Base-by-base conservation (phyloP, 2,888 invertebrate genomes). In the Belgica antarctica region DNA sequence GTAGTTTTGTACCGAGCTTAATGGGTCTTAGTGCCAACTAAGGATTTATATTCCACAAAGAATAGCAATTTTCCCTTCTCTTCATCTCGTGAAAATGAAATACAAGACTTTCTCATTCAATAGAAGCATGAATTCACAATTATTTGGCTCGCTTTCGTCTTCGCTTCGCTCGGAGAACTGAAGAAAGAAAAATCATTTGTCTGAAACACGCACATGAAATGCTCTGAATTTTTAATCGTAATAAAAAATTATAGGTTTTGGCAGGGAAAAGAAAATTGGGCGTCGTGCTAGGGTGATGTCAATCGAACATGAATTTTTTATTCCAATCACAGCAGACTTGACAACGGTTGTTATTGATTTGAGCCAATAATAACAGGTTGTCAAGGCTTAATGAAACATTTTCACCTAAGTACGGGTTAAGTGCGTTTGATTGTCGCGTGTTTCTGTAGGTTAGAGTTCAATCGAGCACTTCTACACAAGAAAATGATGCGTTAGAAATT, bases 191-290 rank as follows among this genome's bases (percentile, higher is more conserved):
- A 31, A 31, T 62, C 62, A 62, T 62, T 62, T 62, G 62, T 62
- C 34, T 62, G 62, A 17, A 19, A 28, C 36, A 62, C 62, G 62
- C 62, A 62, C 34, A 31, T 62, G 36, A 62, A 62, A 62, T 34
- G 62, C 12, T 19, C 28, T 62, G 62, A 62, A 62, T 62, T 62
- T 62, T 62, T 62, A 61, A 61, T 61, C 61, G 61, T 17, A 62
- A 24, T 12, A 63, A 19, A 63, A 63, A 24, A 41, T 52, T 52
- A 52, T 52, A 52, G 52, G 52, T 52, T 52, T 52, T 31, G 7
- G 34, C 12, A 12, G 34, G 34, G 5, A n/a, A n/a, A n/a, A n/a
- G n/a, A n/a, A n/a, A n/a, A n/a, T n/a, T n/a, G n/a, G n/a, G n/a
- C n/a, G n/a, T n/a, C n/a, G n/a, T n/a, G n/a, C n/a, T n/a, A n/a